Evolutionary conservation across 2,113 vertebrate genomes (phyloP).

Genomic region (Octodon degus): DNA sequence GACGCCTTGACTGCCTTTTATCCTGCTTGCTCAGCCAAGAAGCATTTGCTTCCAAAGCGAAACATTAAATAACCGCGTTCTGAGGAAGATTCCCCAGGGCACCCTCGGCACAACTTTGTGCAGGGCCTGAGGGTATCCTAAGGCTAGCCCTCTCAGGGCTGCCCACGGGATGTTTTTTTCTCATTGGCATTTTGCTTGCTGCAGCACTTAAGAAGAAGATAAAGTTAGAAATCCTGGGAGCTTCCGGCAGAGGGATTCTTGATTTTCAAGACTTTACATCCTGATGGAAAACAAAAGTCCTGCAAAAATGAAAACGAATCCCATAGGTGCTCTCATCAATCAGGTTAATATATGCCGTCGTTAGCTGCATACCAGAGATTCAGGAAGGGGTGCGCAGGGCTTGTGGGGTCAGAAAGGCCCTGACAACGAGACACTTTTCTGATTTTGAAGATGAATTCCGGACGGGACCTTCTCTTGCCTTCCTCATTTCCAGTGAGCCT

Average conservation of each 20-base stretch:
- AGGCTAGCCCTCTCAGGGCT: background rate
- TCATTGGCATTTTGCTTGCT: background rate
- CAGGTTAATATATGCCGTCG: background rate
- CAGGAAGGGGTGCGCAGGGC: background rate
- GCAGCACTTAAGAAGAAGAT: background rate
- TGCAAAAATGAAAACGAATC: background rate
- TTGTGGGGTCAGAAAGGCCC: background rate
- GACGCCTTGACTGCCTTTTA: background rate
- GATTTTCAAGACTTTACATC: background rate
- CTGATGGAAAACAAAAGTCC: background rate
- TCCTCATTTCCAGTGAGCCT: background rate
- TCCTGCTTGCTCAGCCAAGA: background rate
- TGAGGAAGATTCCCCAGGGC: background rate
- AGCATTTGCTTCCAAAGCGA: constrained; percentile 43
- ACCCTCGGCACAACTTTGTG: background rate
- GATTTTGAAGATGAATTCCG: background rate
- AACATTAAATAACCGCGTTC: constrained; percentile 1
- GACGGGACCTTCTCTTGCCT: background rate
- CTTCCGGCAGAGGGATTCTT: background rate
- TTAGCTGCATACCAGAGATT: background rate
- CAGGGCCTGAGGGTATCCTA: background rate
- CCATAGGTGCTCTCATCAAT: background rate
- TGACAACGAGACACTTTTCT: background rate
- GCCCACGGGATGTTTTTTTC: background rate
- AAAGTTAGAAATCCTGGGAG: background rate